These are phyloP conservation scores for Artemia franciscana DNA, from an alignment of 1,140 invertebrate genomes.

Conservation along the genomic window DNA sequence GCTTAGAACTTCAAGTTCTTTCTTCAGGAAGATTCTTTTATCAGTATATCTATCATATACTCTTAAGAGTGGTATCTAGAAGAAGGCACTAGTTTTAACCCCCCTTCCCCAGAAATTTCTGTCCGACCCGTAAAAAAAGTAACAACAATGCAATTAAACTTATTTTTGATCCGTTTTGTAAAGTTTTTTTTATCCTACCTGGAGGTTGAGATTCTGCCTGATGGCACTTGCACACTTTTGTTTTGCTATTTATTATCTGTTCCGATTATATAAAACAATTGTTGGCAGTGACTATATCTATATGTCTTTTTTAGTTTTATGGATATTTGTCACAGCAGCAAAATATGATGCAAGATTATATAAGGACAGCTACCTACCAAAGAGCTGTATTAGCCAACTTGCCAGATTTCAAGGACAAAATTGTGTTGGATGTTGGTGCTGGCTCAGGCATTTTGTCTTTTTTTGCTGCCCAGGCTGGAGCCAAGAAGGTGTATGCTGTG, in stretches of 20 bases:
- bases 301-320: slow-evolving; percentile 58
- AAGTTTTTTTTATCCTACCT: too few relatives aligned
- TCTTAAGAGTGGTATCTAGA: too few relatives aligned
- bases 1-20: too few relatives aligned
- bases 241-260: slow-evolving; percentile 1
- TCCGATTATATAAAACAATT: background rate
- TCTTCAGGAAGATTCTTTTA: too few relatives aligned
- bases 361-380: slow-evolving; percentile 94
- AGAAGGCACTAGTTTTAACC: too few relatives aligned
- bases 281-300: background rate
- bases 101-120: too few relatives aligned
- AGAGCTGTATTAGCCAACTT: slow-evolving; percentile 82
- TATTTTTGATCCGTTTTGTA: too few relatives aligned
- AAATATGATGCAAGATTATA: slow-evolving; percentile 99
- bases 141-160: too few relatives aligned
- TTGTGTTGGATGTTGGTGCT: slow-evolving; percentile 89
- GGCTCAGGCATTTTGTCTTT: slow-evolving; percentile 94
- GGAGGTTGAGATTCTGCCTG: background rate
- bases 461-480: slow-evolving; percentile 92
- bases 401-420: slow-evolving; percentile 70
- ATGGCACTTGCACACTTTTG: slow-evolving; percentile 4
- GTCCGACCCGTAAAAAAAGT: too few relatives aligned
- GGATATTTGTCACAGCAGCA: slow-evolving; percentile 97
- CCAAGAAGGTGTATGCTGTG: slow-evolving; percentile 87
- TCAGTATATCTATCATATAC: too few relatives aligned